A percentile compares a stretch with the other conserved stretches of the same genome.
These are phyloP conservation scores for Cyphomyrmex costatus DNA, from an alignment of 1,140 invertebrate species.

Conservation along the genomic window DNA sequence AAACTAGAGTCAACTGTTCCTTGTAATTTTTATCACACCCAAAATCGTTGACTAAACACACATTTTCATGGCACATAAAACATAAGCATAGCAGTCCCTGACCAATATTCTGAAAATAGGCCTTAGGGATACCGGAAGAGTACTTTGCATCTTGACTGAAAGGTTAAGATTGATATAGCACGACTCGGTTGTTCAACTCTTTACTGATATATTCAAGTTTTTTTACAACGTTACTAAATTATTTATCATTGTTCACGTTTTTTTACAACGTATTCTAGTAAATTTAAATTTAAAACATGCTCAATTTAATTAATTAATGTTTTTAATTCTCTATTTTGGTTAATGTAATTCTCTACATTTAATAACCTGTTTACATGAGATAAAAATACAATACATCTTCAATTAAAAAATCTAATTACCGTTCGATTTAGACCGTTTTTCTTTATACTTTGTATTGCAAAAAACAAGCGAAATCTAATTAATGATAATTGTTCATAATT, in stretches of 20 bases:
- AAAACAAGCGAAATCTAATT: too few species aligned
- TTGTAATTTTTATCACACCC: not conserved
- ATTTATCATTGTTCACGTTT: too few species aligned
- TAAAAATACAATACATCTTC: not conserved
- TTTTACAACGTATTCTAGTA: not conserved
- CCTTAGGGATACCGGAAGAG: not conserved
- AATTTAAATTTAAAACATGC: not conserved
- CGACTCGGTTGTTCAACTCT: not conserved
- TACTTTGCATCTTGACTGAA: not conserved
- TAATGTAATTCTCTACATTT: not conserved
- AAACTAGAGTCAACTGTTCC: not conserved
- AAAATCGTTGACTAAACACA: not conserved
- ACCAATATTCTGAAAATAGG: slow-evolving; percentile 47
- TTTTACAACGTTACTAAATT: too few species aligned
- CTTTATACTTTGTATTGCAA: too few species aligned
- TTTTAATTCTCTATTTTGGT: not conserved
- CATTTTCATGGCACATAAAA: not conserved
- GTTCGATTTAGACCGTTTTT: too few species aligned
- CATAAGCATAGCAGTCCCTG: not conserved
- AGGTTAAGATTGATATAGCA: not conserved
- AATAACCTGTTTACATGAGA: not conserved
- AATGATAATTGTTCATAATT: not conserved
- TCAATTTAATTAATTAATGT: not conserved
- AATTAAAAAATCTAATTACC: too few species aligned
- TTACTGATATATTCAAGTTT: not conserved